Evolutionary conservation across 2,888 invertebrate genomes (phyloP), one percentile per base, ranked within the genome.

Genomic region (Atrina japonica): DNA sequence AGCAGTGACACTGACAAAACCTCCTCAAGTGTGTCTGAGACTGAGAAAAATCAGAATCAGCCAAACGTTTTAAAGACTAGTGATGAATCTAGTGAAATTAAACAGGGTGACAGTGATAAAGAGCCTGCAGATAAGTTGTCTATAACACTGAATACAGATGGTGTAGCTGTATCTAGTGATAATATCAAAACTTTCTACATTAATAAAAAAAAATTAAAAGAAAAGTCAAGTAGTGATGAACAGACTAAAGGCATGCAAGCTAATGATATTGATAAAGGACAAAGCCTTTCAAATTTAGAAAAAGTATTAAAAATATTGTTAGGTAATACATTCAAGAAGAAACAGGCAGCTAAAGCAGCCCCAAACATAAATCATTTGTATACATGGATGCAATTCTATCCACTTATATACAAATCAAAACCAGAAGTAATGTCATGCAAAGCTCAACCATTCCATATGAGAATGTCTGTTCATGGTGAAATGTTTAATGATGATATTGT

Each of bases 391-490:
- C 70, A 80, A 35, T 77, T 81, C 61, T 85, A 85, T 67, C 75
- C 80, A 49, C 66, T 81, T 30, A 75, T 70, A 23, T 83, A 85
- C 47, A 76, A 53, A 56, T 47, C 70, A 21, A 76, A 77, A 25
- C 85, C 84, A 23, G 73, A 94, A 72, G 87, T 95, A 16, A 91
- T 97, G 66, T 93, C 94, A 55, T 97, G 97, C 83, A 94, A 94
- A 60, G 95, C 95, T 1, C 96, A 95, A 67, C 94, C 95, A 18
- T 96, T 95, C 90, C 90, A 95, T 72, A 94, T 95, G 89, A 93
- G 95, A 85, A 93, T 96, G 88, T 94, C 95, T 18, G 92, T 96
- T 76, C 93, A 94, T 73, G 96, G 96, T 0, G 96, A 96, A 92
- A 94, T 96, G 91, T 94, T 87, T 80, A 50, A 76, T 40, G 69